Evolutionary conservation across 2,797 vertebrate species (phyloP).

Genomic region (Lithobates pipiens): DNA sequence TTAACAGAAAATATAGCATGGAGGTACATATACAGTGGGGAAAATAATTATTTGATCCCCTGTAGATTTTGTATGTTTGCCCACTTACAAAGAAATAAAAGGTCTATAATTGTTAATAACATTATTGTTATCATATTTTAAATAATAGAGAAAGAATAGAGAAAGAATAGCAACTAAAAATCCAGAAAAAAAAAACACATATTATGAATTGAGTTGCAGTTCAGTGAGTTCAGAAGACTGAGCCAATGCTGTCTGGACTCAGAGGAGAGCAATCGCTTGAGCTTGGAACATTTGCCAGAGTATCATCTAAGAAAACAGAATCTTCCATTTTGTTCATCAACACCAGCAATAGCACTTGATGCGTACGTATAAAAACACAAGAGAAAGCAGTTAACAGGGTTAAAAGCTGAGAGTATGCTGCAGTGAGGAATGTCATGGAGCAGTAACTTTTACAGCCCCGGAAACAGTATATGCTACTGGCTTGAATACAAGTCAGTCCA

Average conservation of each 20-base stretch:
- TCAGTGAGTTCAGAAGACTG: conserved; percentile 63
- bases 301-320: conserved; percentile 62
- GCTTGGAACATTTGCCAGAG: conserved; percentile 47
- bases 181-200: too few relatives aligned
- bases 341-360: neutral
- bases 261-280: neutral
- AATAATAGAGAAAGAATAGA: too few relatives aligned
- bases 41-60: too few relatives aligned
- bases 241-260: conserved; percentile 67
- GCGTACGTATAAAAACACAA: conserved; percentile 1
- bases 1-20: too few relatives aligned
- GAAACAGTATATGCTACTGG: conserved; percentile 62
- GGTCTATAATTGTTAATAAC: too few relatives aligned
- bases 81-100: too few relatives aligned
- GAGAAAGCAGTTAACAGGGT: conserved; percentile 12
- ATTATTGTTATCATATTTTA: too few relatives aligned
- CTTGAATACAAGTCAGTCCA: conserved; percentile 59
- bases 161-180: too few relatives aligned
- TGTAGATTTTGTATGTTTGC: too few relatives aligned
- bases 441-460: conserved; percentile 56
- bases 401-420: neutral
- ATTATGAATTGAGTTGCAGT: too few relatives aligned
- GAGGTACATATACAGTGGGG: too few relatives aligned
- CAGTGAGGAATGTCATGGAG: conserved; percentile 40
- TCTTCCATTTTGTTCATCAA: conserved; percentile 67